Base-by-base conservation (phyloP, 2,888 invertebrate species). In the Ganaspis brasiliensis region DNA sequence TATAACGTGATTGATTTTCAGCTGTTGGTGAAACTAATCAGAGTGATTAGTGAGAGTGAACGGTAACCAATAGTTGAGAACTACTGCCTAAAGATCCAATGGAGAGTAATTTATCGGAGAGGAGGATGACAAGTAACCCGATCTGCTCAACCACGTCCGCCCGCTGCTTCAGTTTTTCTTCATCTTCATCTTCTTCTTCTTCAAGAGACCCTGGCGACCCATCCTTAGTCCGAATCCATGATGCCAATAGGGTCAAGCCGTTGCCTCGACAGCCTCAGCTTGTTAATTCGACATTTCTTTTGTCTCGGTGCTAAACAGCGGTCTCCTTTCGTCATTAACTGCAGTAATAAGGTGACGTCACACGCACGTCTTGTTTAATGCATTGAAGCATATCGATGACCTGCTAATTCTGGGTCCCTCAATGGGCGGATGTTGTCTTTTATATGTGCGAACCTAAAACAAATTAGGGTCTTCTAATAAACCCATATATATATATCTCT, bases 71-170 rank as follows among this genome's bases (percentile, higher is more conserved):
- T 75, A 79, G 79, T 79, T 89, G 89, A 88, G 89, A 87, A 84
- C 87, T 88, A 84, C 89, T 87, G 87, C 77, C 80, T 78, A 83
- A 83, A 82, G 80, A 80, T 82, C 83, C 85, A 86, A 87, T 85
- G 84, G 83, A 84, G 87, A 87, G 87, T 85, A 87, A 88, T 88
- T 88, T 85, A 85, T 85, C 86, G 79, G 80, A 86, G 83, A 83
- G 74, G 87, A 88, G 88, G 89, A 90, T 88, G 91, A 87, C 85
- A 87, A 85, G 89, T 89, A 89, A 89, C 88, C 86, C 84, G 89
- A 89, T 87, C 86, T 83, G 72, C 80, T 81, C 81, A 77, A 81
- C 78, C 82, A 82, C 86, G 83, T 81, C 70, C 80, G 79, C 81
- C 81, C 79, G 76, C 84, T 80, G 19, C 83, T 82, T 81, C 82